Conservation (phyloP, 2,113 vertebrate species). For the Ginglymostoma cirratum region DNA sequence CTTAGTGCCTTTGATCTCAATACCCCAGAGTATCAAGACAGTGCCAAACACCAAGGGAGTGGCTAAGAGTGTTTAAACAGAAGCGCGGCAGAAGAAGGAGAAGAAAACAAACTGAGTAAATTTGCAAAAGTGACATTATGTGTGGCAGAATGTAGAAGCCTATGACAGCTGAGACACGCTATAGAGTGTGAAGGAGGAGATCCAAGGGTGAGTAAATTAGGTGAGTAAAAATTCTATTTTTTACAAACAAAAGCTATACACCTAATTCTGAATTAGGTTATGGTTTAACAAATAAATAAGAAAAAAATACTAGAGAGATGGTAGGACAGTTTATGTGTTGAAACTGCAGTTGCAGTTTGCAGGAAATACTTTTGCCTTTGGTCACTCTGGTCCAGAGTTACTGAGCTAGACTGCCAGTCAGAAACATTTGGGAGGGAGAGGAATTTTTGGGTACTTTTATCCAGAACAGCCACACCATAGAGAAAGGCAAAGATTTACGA, state of each 20-base stretch:
- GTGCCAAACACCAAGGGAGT: neutral
- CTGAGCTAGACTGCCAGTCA: neutral
- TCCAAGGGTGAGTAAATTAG: neutral
- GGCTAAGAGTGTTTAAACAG: neutral
- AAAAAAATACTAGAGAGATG: neutral
- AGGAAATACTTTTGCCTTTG: too few species aligned
- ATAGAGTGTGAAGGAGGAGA: neutral
- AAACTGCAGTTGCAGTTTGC: neutral
- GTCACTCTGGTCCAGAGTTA: neutral
- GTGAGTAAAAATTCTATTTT: neutral
- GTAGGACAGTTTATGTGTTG: neutral
- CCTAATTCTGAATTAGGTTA: neutral
- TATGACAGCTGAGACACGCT: neutral
- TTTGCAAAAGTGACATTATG: neutral
- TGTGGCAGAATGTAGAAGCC: neutral
- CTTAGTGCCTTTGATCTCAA: neutral
- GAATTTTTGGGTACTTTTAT: neutral
- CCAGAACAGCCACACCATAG: neutral
- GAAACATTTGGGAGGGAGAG: neutral
- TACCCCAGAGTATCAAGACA: neutral
- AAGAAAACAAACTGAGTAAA: neutral
- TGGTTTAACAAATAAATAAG: neutral
- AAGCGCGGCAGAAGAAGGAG: neutral
- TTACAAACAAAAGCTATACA: neutral
- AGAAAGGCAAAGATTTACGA: neutral